These are phyloP conservation scores for Oeneis ivallda DNA, from an alignment of 2,888 invertebrate species.

Conservation along the genomic window DNA sequence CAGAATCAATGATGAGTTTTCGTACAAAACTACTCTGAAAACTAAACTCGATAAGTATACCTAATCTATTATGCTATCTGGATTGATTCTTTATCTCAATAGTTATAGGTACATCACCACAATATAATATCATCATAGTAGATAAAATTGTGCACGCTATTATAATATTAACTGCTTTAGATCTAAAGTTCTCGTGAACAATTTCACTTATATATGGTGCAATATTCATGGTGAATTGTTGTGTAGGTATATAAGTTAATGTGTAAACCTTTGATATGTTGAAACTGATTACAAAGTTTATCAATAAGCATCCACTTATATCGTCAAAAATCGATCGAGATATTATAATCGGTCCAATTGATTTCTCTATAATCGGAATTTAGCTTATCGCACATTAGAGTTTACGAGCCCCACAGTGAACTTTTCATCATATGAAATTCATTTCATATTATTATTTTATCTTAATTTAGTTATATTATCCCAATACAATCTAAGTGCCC, in stretches of 20 bases:
- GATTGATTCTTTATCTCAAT: constrained; percentile 3
- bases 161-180: neutral
- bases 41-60: neutral
- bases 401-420: too few relatives aligned
- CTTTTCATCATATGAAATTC: too few relatives aligned
- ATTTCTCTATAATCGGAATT: constrained; percentile 47
- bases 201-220: too few relatives aligned
- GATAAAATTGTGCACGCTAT: neutral
- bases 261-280: constrained; percentile 19
- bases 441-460: too few relatives aligned
- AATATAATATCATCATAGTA: neutral
- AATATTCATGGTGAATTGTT: neutral
- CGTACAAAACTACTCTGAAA: neutral
- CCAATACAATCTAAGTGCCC: too few relatives aligned
- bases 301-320: constrained; percentile 43
- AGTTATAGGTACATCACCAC: neutral
- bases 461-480: too few relatives aligned
- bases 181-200: too few relatives aligned
- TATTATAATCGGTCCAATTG: constrained; percentile 75
- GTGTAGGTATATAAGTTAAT: neutral
- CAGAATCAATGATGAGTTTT: neutral
- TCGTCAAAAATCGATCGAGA: constrained; percentile 63
- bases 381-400: too few relatives aligned
- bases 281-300: constrained; percentile 52
- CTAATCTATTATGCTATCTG: constrained; percentile 4